These are phyloP conservation scores for Mohoua ochrocephala DNA, from an alignment of 2,113 vertebrate species.

Conservation along the genomic window DNA sequence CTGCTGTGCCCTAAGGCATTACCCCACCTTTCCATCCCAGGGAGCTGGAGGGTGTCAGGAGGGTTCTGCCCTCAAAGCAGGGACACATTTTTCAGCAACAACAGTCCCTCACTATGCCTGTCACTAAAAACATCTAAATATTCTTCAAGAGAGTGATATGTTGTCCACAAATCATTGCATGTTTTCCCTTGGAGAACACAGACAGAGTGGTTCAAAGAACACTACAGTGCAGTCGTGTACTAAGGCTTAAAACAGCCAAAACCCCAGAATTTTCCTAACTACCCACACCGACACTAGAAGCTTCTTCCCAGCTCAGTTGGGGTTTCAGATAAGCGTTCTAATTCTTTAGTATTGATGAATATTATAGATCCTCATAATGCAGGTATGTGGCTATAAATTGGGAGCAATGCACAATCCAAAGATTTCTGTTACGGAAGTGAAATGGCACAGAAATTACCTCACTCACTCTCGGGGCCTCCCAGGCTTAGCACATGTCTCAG, in stretches of 20 bases:
- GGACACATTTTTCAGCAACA: not conserved
- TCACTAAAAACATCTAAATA: not conserved
- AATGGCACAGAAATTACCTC: not conserved
- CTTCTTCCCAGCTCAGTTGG: not conserved
- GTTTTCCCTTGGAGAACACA: not conserved
- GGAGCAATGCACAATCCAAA: not conserved
- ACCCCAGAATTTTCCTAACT: not conserved
- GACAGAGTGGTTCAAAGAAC: not conserved
- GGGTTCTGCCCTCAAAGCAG: not conserved
- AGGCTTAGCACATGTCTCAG: not conserved
- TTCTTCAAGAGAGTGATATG: not conserved
- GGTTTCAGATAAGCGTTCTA: not conserved
- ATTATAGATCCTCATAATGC: not conserved
- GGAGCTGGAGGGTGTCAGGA: not conserved
- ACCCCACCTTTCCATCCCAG: not conserved
- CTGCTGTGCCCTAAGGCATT: not conserved
- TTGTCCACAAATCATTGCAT: not conserved
- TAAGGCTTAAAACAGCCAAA: not conserved
- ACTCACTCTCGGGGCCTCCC: not conserved
- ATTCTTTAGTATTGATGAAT: not conserved
- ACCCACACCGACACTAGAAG: not conserved
- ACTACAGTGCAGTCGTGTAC: rapidly evolving
- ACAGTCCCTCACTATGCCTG: not conserved
- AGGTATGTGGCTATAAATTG: not conserved
- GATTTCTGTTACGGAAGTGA: not conserved